These are phyloP conservation scores for Buteo buteo DNA, from an alignment of 2,113 vertebrate species.

Conservation along the genomic window DNA sequence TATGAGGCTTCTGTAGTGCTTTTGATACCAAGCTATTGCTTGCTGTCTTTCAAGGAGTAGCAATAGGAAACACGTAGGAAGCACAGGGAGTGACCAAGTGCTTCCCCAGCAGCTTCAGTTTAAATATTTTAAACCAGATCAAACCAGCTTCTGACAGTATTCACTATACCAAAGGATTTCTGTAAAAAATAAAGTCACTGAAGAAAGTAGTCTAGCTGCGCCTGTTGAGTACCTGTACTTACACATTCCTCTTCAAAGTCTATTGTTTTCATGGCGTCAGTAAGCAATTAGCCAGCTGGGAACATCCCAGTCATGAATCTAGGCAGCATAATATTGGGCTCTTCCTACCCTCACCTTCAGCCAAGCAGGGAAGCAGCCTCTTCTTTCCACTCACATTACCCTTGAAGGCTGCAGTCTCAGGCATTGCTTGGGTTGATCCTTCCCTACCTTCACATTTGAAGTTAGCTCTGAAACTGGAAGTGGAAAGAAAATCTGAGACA, in stretches of 20 bases:
- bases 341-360: not conserved
- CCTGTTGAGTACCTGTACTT: not conserved
- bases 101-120: not conserved
- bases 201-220: not conserved
- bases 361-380: not conserved
- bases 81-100: not conserved
- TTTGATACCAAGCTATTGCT: not conserved
- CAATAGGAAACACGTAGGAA: not conserved
- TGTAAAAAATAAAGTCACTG: not conserved
- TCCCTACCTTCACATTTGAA: not conserved
- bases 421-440: not conserved
- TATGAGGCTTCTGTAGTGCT: not conserved
- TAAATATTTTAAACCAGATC: not conserved
- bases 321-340: not conserved
- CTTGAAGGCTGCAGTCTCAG: not conserved
- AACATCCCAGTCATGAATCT: not conserved
- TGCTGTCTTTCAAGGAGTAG: not conserved
- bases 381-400: not conserved
- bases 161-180: not conserved
- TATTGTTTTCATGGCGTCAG: not conserved
- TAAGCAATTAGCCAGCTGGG: not conserved
- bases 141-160: not conserved
- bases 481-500: not conserved
- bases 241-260: not conserved
- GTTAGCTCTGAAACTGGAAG: not conserved